phyloP scores from a whole-genome alignment of 2,797 vertebrate species.

The Aplochiton taeniatus region DNA sequence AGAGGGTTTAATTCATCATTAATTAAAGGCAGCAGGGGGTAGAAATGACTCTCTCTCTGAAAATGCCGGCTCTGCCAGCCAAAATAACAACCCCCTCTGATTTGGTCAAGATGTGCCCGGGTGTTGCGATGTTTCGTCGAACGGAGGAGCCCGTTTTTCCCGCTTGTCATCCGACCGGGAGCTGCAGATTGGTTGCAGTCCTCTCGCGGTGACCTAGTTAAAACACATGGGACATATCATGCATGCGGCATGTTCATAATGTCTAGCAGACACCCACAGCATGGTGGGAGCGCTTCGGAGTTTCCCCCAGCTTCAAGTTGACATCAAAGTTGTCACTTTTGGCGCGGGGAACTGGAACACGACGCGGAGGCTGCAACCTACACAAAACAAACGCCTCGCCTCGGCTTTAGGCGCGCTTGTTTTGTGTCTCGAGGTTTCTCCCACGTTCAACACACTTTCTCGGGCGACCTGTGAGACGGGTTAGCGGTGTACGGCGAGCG shows the following conservation, averaged over 20 bases:
- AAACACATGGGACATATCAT: constrained; percentile 32
- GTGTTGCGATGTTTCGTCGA: constrained; percentile 49
- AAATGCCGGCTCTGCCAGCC: constrained; percentile 50
- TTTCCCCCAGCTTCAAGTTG: too few species aligned
- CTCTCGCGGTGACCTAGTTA: constrained; percentile 54
- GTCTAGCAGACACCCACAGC: too few species aligned
- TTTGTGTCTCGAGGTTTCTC: too few species aligned
- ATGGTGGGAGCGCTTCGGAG: too few species aligned
- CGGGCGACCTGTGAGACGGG: constrained; percentile 4
- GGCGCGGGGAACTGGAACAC: too few species aligned
- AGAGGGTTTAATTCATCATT: constrained; percentile 71
- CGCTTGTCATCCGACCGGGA: too few species aligned
- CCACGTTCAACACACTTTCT: too few species aligned
- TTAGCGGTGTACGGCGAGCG: constrained; percentile 19
- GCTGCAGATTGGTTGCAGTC: background rate
- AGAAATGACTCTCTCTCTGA: constrained; percentile 56
- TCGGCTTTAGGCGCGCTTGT: too few species aligned
- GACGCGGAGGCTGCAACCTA: too few species aligned
- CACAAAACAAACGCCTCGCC: too few species aligned
- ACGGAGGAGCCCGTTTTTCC: constrained; percentile 36
- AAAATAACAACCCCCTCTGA: constrained; percentile 56
- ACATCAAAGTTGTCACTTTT: too few species aligned
- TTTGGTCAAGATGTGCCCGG: constrained; percentile 59
- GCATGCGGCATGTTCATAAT: constrained; percentile 31
- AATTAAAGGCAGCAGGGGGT: constrained; percentile 70